Evolutionary conservation across 2,797 vertebrate genomes (phyloP).

Genomic region (Manis pentadactyla): DNA sequence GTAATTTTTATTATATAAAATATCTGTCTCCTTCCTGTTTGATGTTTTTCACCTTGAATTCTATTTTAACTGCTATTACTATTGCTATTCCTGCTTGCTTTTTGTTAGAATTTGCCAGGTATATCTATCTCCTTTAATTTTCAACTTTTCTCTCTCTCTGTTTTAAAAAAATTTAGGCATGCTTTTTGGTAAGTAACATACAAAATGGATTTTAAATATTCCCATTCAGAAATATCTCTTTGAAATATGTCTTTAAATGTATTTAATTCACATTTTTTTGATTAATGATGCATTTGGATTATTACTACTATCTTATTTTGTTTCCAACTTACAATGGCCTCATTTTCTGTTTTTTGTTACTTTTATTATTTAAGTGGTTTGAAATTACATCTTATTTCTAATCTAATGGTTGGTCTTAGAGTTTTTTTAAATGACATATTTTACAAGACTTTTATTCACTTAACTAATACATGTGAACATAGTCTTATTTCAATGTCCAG

Average conservation of each 20-base stretch:
- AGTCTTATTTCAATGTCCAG: not conserved
- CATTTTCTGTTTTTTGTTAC: not conserved
- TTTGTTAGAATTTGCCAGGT: no score
- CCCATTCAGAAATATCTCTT: not conserved
- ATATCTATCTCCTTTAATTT: not conserved
- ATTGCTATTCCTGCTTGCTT: not conserved
- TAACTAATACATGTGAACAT: not conserved
- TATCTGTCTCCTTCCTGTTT: not conserved
- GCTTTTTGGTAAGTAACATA: not conserved
- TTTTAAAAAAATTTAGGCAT: not conserved
- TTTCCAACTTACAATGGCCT: not conserved
- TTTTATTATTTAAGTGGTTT: not conserved
- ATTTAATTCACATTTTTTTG: not conserved
- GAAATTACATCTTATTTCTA: not conserved
- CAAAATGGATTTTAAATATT: not conserved
- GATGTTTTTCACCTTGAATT: not conserved
- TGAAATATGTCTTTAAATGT: no score
- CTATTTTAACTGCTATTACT: not conserved
- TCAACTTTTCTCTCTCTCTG: not conserved
- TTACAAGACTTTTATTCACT: not conserved
- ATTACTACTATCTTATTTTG: not conserved
- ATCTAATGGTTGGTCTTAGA: not conserved
- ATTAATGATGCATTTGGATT: not conserved
- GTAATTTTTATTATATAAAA: not conserved
- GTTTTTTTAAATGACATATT: not conserved